Percentiles rank a stretch among this genome's conserved stretches.
These are phyloP conservation scores for Anastatus disparis DNA, from an alignment of 1,140 invertebrate genomes.

Conservation along the genomic window DNA sequence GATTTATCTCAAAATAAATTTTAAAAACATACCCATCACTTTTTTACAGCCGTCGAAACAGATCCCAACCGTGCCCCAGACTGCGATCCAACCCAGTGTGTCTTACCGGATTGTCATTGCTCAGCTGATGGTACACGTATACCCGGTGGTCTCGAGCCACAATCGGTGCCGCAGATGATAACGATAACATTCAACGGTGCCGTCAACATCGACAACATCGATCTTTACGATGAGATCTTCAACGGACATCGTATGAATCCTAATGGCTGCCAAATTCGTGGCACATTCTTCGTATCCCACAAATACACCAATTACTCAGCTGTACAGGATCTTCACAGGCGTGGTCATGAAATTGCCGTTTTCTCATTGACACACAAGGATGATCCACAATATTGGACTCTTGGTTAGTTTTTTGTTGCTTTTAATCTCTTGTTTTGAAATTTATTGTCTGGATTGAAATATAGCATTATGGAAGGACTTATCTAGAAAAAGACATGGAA, in stretches of 20 bases:
- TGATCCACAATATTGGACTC: constrained; percentile 88
- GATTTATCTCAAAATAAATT: no score
- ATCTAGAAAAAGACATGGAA: no score
- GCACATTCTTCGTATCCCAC: constrained; percentile 96
- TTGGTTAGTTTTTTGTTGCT: constrained; percentile 60
- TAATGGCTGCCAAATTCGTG: constrained; percentile 92
- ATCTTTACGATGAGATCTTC: constrained; percentile 91
- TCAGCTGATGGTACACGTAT: constrained; percentile 92
- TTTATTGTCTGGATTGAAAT: no score
- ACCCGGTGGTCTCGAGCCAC: constrained; percentile 82
- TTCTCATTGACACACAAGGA: constrained; percentile 95
- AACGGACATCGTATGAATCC: constrained; percentile 87
- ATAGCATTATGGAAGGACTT: no score
- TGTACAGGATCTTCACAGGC: constrained; percentile 89
- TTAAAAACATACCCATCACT: no score
- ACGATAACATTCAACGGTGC: constrained; percentile 95
- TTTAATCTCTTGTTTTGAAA: background rate
- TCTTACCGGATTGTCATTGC: constrained; percentile 92
- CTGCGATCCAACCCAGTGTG: constrained; percentile 89
- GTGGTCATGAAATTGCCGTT: constrained; percentile 92
- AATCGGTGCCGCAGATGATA: constrained; percentile 93
- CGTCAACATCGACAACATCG: constrained; percentile 93
- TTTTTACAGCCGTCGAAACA: constrained; percentile 79
- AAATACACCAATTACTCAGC: constrained; percentile 96
- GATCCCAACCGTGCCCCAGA: constrained; percentile 90